A percentile compares a stretch with the other conserved stretches of the same genome.
phyloP scores from a whole-genome alignment of 2,888 invertebrate genomes.

The Xylocampa areola region DNA sequence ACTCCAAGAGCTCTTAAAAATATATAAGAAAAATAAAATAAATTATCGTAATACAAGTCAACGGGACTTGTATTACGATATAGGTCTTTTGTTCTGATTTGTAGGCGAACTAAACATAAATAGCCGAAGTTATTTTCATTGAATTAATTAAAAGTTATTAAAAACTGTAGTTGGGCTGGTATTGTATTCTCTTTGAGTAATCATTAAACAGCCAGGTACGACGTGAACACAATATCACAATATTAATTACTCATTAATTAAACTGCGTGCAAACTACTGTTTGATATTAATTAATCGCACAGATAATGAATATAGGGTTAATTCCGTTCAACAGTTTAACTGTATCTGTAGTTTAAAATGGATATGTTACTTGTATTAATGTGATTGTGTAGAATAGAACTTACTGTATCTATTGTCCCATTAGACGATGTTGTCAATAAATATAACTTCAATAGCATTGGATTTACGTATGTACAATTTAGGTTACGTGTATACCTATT shows the following conservation, averaged over 20 bases:
- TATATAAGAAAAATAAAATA: too few species aligned
- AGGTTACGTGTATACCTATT: background rate
- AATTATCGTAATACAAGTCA: too few species aligned
- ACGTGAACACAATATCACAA: slow-evolving; percentile 37
- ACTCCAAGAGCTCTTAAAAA: too few species aligned
- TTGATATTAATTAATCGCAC: slow-evolving; percentile 46
- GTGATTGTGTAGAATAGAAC: background rate
- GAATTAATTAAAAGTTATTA: slow-evolving; percentile 30
- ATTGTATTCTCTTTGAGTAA: slow-evolving; percentile 39
- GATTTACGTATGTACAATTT: background rate
- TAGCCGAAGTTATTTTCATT: slow-evolving; percentile 21
- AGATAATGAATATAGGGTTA: slow-evolving; percentile 20
- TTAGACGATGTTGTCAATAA: background rate
- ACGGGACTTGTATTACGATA: too few species aligned
- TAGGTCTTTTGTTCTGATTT: too few species aligned
- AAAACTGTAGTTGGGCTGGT: slow-evolving; percentile 20
- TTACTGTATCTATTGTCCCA: background rate
- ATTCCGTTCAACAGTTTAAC: slow-evolving; percentile 10
- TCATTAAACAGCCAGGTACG: slow-evolving; percentile 37
- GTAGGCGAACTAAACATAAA: background rate
- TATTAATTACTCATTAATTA: slow-evolving; percentile 54
- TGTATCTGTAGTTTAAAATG: slow-evolving; percentile 14
- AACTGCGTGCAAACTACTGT: slow-evolving; percentile 41
- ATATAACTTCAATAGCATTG: background rate
- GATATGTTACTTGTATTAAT: slow-evolving; percentile 11